phyloP scores from a whole-genome alignment of 37 sponge, comb jelly and placozoan species.

The Diacarnus erythraeanus region DNA sequence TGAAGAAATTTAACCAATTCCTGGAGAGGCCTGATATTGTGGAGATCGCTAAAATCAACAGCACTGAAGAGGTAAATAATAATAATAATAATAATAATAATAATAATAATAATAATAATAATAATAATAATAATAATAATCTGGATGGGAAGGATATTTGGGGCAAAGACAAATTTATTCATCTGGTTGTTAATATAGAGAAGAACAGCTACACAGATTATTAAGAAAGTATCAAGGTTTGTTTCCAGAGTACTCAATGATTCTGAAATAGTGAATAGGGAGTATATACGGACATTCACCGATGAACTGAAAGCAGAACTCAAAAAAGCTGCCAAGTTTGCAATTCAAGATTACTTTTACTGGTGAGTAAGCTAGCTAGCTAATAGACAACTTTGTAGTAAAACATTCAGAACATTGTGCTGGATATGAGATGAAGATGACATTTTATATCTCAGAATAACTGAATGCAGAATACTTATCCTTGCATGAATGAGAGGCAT shows the following conservation, averaged over 20 bases:
- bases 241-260: not conserved
- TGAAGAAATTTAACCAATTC: not conserved
- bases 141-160: no score
- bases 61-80: not conserved
- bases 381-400: no score
- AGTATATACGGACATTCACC: not conserved
- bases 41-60: no score
- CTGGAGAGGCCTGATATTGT: not conserved
- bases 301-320: not conserved
- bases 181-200: no score
- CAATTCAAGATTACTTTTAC: not conserved
- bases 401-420: no score
- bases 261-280: not conserved
- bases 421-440: no score
- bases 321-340: not conserved
- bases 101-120: not conserved
- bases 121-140: no score
- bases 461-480: no score
- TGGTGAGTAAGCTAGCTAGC: not conserved
- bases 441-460: no score
- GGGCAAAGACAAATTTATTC: no score
- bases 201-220: not conserved
- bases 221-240: not conserved
- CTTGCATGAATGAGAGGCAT: no score
- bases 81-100: not conserved